A percentile compares a stretch with the other conserved stretches of the same genome.
Evolutionary conservation across 1,140 invertebrate genomes (phyloP).

Genomic region (Meloidogyne exigua): DNA sequence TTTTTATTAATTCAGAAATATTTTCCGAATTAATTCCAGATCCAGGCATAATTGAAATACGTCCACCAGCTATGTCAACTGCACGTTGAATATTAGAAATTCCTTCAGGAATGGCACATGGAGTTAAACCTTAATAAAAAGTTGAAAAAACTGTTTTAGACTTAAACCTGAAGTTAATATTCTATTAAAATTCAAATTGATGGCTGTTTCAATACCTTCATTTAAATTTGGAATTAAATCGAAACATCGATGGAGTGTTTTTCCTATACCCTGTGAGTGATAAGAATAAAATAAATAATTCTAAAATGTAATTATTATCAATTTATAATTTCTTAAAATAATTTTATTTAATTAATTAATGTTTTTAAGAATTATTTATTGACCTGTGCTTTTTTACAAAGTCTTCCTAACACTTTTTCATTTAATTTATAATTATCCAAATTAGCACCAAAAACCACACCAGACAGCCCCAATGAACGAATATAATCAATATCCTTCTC

Average conservation of each 20-base stretch:
- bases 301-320: no score
- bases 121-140: not conserved
- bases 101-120: constrained; percentile 21
- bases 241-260: constrained; percentile 31
- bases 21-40: constrained; percentile 30
- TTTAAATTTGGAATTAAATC: constrained; percentile 30
- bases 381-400: constrained; percentile 15
- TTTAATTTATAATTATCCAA: constrained; percentile 15
- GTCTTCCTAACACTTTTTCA: constrained; percentile 2
- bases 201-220: constrained; percentile 20
- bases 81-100: constrained; percentile 19
- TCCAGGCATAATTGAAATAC: constrained; percentile 33
- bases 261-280: constrained; percentile 13
- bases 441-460: constrained; percentile 38
- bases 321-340: no score
- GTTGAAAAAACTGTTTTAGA: not conserved
- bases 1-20: constrained; percentile 22
- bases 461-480: constrained; percentile 8
- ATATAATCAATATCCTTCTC: constrained; percentile 20
- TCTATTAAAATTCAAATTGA: constrained; percentile 26
- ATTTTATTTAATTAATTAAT: no score
- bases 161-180: constrained; percentile 30
- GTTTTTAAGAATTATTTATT: not conserved
- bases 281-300: constrained; percentile 10
- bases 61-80: constrained; percentile 5